These are phyloP conservation scores for Brachylomia viminalis DNA, from an alignment of 2,888 invertebrate genomes.

Conservation along the genomic window DNA sequence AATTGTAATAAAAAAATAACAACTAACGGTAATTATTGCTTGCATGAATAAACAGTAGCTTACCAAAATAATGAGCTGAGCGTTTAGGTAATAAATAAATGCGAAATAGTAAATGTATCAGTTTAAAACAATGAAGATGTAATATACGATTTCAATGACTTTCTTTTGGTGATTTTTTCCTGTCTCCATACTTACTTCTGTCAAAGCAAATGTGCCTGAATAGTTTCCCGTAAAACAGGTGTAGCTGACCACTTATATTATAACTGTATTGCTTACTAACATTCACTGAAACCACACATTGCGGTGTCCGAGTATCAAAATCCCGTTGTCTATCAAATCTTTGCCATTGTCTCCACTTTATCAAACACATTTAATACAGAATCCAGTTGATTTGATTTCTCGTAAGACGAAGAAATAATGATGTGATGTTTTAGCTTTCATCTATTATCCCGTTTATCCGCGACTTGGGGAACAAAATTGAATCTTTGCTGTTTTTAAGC, in stretches of 20 bases:
- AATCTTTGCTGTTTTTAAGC: constrained; percentile 69
- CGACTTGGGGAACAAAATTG: constrained; percentile 66
- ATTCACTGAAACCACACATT: constrained; percentile 28
- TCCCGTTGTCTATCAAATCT: constrained; percentile 25
- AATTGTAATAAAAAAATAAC: background rate
- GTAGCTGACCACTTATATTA: background rate
- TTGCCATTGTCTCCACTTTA: constrained; percentile 5
- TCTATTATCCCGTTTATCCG: constrained; percentile 66
- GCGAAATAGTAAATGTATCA: background rate
- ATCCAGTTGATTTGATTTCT: constrained; percentile 54
- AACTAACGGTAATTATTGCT: background rate
- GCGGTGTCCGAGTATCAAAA: background rate
- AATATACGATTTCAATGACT: too few species aligned
- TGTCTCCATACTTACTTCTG: too few species aligned
- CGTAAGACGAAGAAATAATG: constrained; percentile 53
- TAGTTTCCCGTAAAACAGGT: background rate
- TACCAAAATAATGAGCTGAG: background rate
- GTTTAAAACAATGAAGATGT: background rate
- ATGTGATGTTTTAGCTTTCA: constrained; percentile 57
- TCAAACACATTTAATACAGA: constrained; percentile 27
- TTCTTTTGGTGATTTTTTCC: too few species aligned
- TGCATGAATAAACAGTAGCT: background rate
- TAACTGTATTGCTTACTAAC: constrained; percentile 16
- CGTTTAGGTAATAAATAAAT: background rate
- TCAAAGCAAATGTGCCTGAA: background rate